A percentile compares a stretch with the other conserved stretches of the same genome.
phyloP scores from a whole-genome alignment of 1,140 invertebrate genomes.

The Globodera rostochiensis region DNA sequence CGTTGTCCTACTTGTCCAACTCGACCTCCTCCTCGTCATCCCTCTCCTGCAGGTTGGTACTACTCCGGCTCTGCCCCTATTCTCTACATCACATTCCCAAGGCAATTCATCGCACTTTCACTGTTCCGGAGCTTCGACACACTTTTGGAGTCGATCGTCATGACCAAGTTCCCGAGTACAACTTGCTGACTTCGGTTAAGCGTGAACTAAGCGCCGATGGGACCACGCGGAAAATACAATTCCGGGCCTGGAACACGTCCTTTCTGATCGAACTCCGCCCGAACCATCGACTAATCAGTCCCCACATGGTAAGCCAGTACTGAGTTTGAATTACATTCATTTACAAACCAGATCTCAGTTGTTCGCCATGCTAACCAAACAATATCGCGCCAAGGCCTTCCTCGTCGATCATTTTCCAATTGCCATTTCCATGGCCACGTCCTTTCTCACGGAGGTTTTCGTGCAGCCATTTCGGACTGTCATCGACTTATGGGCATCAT shows the following conservation, averaged over 20 bases:
- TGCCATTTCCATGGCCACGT: conserved; percentile 62
- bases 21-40: neutral
- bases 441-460: conserved; percentile 49
- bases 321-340: conserved; percentile 8
- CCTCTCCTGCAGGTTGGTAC: neutral
- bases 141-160: conserved; percentile 24
- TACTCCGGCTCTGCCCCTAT: neutral
- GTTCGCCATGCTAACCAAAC: conserved; percentile 51
- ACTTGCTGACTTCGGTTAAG: conserved; percentile 45
- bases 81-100: conserved; percentile 3
- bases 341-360: conserved; percentile 43
- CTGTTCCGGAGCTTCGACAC: conserved; percentile 19
- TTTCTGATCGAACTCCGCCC: conserved; percentile 55
- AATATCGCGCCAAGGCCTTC: conserved; percentile 34
- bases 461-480: conserved; percentile 63
- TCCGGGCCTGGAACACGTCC: conserved; percentile 56
- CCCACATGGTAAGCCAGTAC: conserved; percentile 52
- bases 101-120: conserved; percentile 37
- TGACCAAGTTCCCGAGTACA: conserved; percentile 51
- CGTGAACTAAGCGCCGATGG: conserved; percentile 24
- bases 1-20: neutral
- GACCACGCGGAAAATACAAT: conserved; percentile 41
- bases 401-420: conserved; percentile 31
- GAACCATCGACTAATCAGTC: conserved; percentile 56
- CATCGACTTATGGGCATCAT: conserved; percentile 56